Evolutionary conservation across 2,113 vertebrate species (phyloP), one percentile per base, ranked within the genome.

Genomic region (Semnopithecus entellus): DNA sequence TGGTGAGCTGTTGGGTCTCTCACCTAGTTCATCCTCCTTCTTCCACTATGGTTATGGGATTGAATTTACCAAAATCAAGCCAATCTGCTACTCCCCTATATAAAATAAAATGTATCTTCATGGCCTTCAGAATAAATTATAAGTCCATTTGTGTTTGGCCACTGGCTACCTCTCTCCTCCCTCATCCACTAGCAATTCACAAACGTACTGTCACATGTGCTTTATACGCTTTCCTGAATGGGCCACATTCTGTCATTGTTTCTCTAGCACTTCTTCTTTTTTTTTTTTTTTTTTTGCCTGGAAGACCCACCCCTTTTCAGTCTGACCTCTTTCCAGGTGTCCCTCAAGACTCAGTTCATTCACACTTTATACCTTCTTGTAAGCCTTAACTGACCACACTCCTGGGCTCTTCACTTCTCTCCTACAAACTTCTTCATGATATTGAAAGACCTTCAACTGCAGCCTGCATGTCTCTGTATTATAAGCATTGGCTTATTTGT

Each of bases 401-500:
- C 48, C 45, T 30, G 61, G 18, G n/a, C 43, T 81, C 75, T 96
- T 85, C 32, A 61, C 61, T 84, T 72, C n/a, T 93, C 40, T 90
- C 70, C 89, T 79, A 45, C 59, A 95, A 73, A 73, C 18, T 82
- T 91, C 94, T 64, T 86, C 55, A 45, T 70, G 61, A 87, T 55
- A 45, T 75, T 76, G 35, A 89, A 92, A 92, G 68, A 38, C 50
- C 88, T 94, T 84, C 85, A 85, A 59, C 1, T 68, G 43, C 70
- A 90, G 61, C 85, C 75, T 84, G 89, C 55, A 52, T 72, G 40
- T 52, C 73, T 66, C 40, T 72, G 70, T 59, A 70, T 82, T 93
- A 11, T 78, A 93, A 82, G 43, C 38, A 45, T 96, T 91, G 73
- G 32, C 96, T 93, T 95, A 72, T 35, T 96, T 83, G 73, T 83